Conservation (phyloP, 1,140 invertebrate species). For the Agraylea sexmaculata region DNA sequence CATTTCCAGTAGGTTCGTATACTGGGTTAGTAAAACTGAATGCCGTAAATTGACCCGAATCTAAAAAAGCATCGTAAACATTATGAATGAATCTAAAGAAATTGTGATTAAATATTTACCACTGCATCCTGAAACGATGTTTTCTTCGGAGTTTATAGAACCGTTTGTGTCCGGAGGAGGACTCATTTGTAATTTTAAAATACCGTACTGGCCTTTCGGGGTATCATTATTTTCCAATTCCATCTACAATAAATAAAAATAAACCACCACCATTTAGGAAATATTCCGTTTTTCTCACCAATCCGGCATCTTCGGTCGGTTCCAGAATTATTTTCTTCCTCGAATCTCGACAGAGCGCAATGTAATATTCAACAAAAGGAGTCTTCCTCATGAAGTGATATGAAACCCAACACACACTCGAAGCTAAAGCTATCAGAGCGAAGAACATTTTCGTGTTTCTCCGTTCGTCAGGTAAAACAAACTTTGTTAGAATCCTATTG, state of each 20-base stretch:
- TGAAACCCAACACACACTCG: conserved; percentile 61
- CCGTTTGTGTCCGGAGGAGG: conserved; percentile 31
- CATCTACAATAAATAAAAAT: conserved; percentile 31
- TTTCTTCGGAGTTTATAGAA: conserved; percentile 17
- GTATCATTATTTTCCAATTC: conserved; percentile 42
- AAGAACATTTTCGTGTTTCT: conserved; percentile 81
- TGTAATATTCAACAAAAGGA: conserved; percentile 73
- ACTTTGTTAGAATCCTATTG: conserved; percentile 73
- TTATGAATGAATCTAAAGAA: conserved; percentile 1
- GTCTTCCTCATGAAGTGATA: conserved; percentile 65
- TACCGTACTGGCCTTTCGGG: conserved; percentile 43
- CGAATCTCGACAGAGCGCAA: conserved; percentile 58
- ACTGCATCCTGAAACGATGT: conserved; percentile 1
- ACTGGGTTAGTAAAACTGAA: conserved; percentile 70
- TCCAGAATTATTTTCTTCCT: conserved; percentile 60
- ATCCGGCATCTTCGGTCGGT: conserved; percentile 66
- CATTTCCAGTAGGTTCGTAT: conserved; percentile 53
- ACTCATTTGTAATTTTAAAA: conserved; percentile 44
- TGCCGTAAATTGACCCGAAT: conserved; percentile 39
- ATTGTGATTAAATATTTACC: conserved; percentile 5
- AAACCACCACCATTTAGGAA: conserved; percentile 2
- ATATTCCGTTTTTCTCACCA: conserved; percentile 42
- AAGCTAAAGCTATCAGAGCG: conserved; percentile 58
- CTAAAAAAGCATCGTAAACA: conserved; percentile 22
- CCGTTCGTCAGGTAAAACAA: conserved; percentile 55